phyloP scores from a whole-genome alignment of 2,888 invertebrate genomes.

The Unio delphinus region DNA sequence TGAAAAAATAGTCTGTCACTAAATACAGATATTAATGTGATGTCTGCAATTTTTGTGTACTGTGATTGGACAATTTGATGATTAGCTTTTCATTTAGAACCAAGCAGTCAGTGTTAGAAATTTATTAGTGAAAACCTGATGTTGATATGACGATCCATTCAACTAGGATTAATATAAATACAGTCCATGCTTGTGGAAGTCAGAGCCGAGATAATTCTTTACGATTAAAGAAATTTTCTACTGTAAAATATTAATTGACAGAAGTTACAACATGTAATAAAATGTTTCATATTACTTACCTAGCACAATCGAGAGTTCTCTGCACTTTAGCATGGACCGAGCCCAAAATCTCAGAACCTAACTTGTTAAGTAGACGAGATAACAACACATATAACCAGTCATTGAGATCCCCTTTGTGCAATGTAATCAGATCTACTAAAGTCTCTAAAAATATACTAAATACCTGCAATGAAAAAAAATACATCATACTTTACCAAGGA shows the following conservation, averaged over 20 bases:
- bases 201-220: too few species aligned
- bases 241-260: neutral
- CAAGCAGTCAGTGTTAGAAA: too few species aligned
- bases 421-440: slow-evolving; percentile 88
- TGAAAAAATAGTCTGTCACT: too few species aligned
- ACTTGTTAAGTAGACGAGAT: slow-evolving; percentile 88
- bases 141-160: too few species aligned
- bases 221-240: neutral
- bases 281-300: slow-evolving; percentile 44
- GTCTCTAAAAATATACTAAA: slow-evolving; percentile 94
- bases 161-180: too few species aligned
- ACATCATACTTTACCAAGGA: neutral
- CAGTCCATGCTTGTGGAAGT: too few species aligned
- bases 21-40: too few species aligned
- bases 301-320: slow-evolving; percentile 67
- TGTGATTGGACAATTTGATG: too few species aligned
- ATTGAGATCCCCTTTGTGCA: slow-evolving; percentile 88
- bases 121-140: too few species aligned
- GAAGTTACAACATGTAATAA: neutral
- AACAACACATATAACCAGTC: slow-evolving; percentile 95
- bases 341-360: slow-evolving; percentile 91
- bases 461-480: slow-evolving; percentile 74
- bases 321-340: slow-evolving; percentile 91
- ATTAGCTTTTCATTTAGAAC: too few species aligned
- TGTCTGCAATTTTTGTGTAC: too few species aligned